Base-by-base conservation (phyloP, 2,797 vertebrate species). In the Melanotaenia boesemani region DNA sequence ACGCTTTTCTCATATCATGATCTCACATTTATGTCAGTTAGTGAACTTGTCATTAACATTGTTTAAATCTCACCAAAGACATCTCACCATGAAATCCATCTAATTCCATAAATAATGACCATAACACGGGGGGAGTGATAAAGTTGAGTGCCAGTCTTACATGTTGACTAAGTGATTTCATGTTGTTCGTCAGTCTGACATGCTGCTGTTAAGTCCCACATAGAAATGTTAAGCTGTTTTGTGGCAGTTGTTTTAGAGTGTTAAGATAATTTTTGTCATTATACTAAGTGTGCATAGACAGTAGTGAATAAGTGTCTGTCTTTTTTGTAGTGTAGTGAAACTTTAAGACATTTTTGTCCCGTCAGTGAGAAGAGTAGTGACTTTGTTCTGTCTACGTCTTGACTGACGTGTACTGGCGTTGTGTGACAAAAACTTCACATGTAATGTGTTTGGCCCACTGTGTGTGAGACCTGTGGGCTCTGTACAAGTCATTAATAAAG, bases 401-500 rank as follows among this genome's bases (percentile, higher is more conserved):
- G 59, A 86, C 68, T 90, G 80, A 73, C 69, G 20, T 85, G 68
- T 81, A 50, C 64, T 79, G 70, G 32, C 58, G 13, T 86, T 76
- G 80, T 88, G 84, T 86, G 80, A 76, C 74, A 26, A 75, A 70
- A 41, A 77, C 26, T 58, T 63, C 36, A 63, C 79, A 79, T 81
- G 69, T 85, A 66, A 63, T 60, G 16, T 89, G 80, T 89, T 75
- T 86, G 73, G 80, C 73, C 84, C 74, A 39, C 8, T 86, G 73
- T 91, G 69, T 87, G 73, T 88, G 82, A 88, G 85, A 81, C 74
- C 72, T 77, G 67, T 3, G 6, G 82, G 70, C 86, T 82, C 75
- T 91, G 80, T 83, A 57, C 73, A 85, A 92, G 89, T 90, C 88
- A 94, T 97, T 97, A 97, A 97, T 92, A 76, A 93, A 93, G 96